Percentiles rank a stretch among this genome's conserved stretches.
Evolutionary conservation across 2,113 vertebrate species (phyloP).

Genomic region (Muntiacus muntjak): DNA sequence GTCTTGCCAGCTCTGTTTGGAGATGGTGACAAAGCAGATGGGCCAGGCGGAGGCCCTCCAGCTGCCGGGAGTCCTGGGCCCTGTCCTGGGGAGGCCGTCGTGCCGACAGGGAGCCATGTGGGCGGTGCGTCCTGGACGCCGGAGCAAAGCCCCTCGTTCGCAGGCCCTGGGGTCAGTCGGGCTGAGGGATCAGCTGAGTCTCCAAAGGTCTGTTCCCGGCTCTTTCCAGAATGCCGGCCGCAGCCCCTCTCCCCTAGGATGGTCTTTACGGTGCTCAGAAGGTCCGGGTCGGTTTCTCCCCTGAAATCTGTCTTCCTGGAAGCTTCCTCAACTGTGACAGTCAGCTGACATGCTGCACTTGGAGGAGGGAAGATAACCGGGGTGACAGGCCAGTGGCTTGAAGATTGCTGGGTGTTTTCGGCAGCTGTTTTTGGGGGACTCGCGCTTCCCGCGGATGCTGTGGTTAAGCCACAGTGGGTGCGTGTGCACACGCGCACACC

Average conservation of each 20-base stretch:
- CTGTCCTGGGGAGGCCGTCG: background rate
- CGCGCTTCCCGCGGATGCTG: background rate
- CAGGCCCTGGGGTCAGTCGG: background rate
- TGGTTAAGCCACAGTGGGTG: accelerated
- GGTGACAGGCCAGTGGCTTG: accelerated
- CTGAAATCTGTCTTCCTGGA: background rate
- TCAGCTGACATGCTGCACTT: background rate
- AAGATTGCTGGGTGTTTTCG: background rate
- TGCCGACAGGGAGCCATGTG: background rate
- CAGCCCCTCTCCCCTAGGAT: background rate
- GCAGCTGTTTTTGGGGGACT: background rate
- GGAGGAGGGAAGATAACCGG: background rate
- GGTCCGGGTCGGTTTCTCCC: background rate
- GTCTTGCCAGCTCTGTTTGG: background rate
- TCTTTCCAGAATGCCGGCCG: accelerated
- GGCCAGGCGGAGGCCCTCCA: background rate
- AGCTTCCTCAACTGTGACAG: background rate
- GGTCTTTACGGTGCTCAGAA: background rate
- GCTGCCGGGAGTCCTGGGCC: background rate
- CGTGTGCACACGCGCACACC: accelerated
- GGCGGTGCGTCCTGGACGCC: background rate
- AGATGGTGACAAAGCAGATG: background rate
- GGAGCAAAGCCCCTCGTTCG: background rate
- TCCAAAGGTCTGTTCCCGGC: background rate
- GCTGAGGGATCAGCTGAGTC: background rate